Evolutionary conservation across 2,797 vertebrate genomes (phyloP).

Genomic region (Hoplostethus atlanticus): DNA sequence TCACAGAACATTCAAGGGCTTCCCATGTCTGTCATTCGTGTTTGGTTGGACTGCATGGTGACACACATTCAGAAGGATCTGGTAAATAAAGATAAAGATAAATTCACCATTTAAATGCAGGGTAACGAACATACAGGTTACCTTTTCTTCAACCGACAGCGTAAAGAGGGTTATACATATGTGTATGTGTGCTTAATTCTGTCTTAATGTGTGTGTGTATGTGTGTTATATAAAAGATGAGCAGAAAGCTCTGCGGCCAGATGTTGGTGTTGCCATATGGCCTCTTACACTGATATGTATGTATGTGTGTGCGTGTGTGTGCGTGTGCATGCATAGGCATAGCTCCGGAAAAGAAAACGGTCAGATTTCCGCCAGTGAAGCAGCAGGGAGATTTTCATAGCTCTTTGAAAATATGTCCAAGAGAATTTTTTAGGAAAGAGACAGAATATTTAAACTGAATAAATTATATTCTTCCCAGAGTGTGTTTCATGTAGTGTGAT

Average conservation of each 20-base stretch:
- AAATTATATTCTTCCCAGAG: slow-evolving; percentile 17
- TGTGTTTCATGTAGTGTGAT: slow-evolving; percentile 21
- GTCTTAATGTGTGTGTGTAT: slow-evolving; percentile 5
- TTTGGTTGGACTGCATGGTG: not conserved
- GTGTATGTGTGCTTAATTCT: slow-evolving; percentile 28
- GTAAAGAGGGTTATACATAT: not conserved
- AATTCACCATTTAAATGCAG: not conserved
- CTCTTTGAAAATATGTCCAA: slow-evolving; percentile 48
- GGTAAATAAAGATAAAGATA: not conserved
- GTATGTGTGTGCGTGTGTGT: slow-evolving; percentile 36
- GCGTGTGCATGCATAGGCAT: slow-evolving; percentile 28
- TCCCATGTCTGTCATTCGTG: not conserved
- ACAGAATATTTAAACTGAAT: slow-evolving; percentile 31
- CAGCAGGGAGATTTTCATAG: slow-evolving; percentile 30
- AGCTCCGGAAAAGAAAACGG: slow-evolving; percentile 20
- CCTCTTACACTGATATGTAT: slow-evolving; percentile 65
- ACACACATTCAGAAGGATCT: not conserved
- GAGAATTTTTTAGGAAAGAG: slow-evolving; percentile 14
- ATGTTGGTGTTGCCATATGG: slow-evolving; percentile 78
- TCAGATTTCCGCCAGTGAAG: slow-evolving; percentile 28
- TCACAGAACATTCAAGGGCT: not conserved
- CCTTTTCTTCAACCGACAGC: not conserved
- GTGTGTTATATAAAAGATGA: slow-evolving; percentile 71
- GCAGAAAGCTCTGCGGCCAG: slow-evolving; percentile 69
- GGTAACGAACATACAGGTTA: not conserved